Evolutionary conservation across 2,797 vertebrate species (phyloP), one percentile per base, ranked within the genome.

Genomic region (Brachymystax lenok): DNA sequence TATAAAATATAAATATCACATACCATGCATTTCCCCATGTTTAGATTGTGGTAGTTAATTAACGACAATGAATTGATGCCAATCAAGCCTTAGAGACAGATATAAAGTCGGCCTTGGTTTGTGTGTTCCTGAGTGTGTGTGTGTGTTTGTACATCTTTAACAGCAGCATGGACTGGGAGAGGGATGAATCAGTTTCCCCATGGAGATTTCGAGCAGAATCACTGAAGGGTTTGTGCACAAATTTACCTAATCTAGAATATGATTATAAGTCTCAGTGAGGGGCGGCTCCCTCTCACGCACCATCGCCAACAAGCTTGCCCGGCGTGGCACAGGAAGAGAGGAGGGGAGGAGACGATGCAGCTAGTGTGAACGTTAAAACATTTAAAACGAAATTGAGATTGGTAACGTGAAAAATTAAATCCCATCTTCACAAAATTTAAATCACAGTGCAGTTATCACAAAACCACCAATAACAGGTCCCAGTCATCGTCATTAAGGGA

Each of bases 201-300:
- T 70, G 79, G 85, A 83, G 79, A 84, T 83, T 79, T 84, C 21
- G 71, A 81, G 83, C 81, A 83, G 87, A 86, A 87, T 86, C 85
- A 90, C 83, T 85, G 86, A 84, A 75, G 79, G 87, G 80, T 84
- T 87, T 86, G 86, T 87, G 82, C 87, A 85, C 82, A 85, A 85
- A 80, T 88, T 85, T 85, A 88, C 85, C 87, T 89, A 87, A 87
- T 88, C 83, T 85, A 89, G 84, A 86, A 86, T 88, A 84, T 87
- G 85, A 86, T 90, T 85, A 87, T 85, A 75, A 86, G 79, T 82
- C 83, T 77, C 84, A 84, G 80, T 83, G 81, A 84, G 87, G 86
- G 84, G 85, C 83, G 82, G 79, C 78, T 87, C 84, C 87, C 80
- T 86, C 77, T 77, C 85, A 88, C 79, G 84, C 82, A 82, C 80